Evolutionary conservation across 2,113 vertebrate genomes (phyloP).

Genomic region (Misgurnus anguillicaudatus): DNA sequence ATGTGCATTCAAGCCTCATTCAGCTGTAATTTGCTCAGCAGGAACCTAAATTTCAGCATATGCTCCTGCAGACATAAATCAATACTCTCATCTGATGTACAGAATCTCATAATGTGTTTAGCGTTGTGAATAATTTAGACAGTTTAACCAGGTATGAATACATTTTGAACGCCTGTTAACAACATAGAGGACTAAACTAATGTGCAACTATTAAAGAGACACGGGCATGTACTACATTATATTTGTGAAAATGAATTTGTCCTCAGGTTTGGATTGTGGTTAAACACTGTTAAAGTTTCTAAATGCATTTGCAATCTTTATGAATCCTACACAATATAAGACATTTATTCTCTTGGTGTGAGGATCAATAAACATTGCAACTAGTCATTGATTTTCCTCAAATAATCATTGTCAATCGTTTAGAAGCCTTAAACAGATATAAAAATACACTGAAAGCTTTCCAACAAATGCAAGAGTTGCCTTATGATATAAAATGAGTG

Average conservation of each 20-base stretch:
- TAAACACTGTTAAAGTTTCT: no score
- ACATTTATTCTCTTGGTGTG: background rate
- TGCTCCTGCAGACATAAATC: conserved; percentile 13
- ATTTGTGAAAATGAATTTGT: no score
- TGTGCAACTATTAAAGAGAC: background rate
- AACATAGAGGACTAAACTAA: background rate
- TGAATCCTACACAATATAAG: background rate
- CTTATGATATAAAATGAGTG: no score
- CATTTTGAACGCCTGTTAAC: background rate
- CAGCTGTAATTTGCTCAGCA: conserved; percentile 45
- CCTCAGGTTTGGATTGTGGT: no score
- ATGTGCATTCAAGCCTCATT: conserved; percentile 33
- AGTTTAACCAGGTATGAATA: background rate
- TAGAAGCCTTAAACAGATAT: background rate
- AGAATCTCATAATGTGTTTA: background rate
- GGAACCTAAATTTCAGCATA: conserved; percentile 20
- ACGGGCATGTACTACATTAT: no score
- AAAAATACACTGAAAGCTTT: background rate
- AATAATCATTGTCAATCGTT: background rate
- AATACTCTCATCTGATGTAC: background rate
- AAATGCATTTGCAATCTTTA: no score
- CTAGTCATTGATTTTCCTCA: background rate
- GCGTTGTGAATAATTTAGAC: background rate
- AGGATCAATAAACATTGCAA: background rate
- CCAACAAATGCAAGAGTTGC: background rate